Evolutionary conservation across 1,140 invertebrate species (phyloP).

Genomic region (Bombus balteatus): DNA sequence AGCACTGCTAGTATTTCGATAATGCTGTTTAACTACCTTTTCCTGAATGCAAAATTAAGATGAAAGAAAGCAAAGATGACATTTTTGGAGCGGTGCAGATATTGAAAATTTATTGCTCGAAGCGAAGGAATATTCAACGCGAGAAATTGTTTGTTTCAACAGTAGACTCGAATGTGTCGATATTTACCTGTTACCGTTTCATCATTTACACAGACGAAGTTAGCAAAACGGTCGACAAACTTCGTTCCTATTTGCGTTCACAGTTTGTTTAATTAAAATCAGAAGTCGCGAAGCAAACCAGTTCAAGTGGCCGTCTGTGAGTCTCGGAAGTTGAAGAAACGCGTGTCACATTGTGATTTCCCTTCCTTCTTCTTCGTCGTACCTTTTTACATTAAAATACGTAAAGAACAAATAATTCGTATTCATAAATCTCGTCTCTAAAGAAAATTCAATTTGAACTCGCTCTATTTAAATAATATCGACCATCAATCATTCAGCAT

Average conservation of each 20-base stretch:
- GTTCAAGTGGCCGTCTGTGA: no score
- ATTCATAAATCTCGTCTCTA: background rate
- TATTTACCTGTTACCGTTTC: constrained; percentile 11
- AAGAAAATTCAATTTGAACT: background rate
- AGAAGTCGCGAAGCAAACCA: background rate
- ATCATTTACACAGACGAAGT: background rate
- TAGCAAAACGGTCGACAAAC: background rate
- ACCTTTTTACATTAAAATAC: background rate
- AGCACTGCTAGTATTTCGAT: no score
- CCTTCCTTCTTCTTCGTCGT: background rate
- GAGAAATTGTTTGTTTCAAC: background rate
- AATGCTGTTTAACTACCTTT: no score
- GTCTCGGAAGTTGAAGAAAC: background rate
- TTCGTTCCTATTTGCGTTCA: background rate
- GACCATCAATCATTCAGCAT: no score
- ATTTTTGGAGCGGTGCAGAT: background rate
- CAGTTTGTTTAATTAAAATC: constrained; percentile 14
- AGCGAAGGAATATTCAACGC: background rate
- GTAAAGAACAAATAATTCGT: background rate
- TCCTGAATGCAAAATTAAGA: no score
- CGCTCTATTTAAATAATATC: background rate
- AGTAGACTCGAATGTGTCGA: background rate
- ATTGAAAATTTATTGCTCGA: background rate
- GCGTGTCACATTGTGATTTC: background rate
- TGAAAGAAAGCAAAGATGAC: background rate